Evolutionary conservation across 2,888 invertebrate genomes (phyloP).

Genomic region (Hemaris fuciformis): DNA sequence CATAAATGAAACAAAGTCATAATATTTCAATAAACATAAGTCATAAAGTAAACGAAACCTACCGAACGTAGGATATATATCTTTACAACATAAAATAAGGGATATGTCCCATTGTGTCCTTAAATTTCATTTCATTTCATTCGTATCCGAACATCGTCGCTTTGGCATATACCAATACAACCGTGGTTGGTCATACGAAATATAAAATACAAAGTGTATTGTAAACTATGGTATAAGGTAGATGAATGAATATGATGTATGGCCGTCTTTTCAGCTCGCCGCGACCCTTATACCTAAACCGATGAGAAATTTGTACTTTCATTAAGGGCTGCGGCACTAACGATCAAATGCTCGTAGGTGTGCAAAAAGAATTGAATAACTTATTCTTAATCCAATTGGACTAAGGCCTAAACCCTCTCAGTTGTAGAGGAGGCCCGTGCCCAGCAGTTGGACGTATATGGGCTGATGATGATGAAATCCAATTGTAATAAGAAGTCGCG

Average conservation of each 20-base stretch:
- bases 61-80: slow-evolving; percentile 24
- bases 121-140: slow-evolving; percentile 73
- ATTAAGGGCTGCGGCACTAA: slow-evolving; percentile 53
- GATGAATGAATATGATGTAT: slow-evolving; percentile 51
- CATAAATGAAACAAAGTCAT: slow-evolving; percentile 67
- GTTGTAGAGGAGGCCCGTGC: no score
- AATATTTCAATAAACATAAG: slow-evolving; percentile 55
- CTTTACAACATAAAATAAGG: slow-evolving; percentile 26
- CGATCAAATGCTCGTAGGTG: no score
- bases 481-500: no score
- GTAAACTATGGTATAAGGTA: slow-evolving; percentile 31
- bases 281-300: slow-evolving; percentile 65
- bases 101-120: slow-evolving; percentile 15
- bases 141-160: slow-evolving; percentile 50
- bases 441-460: no score
- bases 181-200: slow-evolving; percentile 26
- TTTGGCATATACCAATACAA: slow-evolving; percentile 1
- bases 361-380: no score
- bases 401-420: no score
- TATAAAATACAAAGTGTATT: slow-evolving; percentile 50
- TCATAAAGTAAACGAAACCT: slow-evolving; percentile 50
- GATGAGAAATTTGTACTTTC: slow-evolving; percentile 78
- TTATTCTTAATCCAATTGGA: no score
- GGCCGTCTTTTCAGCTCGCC: slow-evolving; percentile 58
- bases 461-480: no score